Percentiles rank a stretch among this genome's conserved stretches.
Evolutionary conservation across 2,113 vertebrate genomes (phyloP).

Genomic region (Aptenodytes patagonicus): DNA sequence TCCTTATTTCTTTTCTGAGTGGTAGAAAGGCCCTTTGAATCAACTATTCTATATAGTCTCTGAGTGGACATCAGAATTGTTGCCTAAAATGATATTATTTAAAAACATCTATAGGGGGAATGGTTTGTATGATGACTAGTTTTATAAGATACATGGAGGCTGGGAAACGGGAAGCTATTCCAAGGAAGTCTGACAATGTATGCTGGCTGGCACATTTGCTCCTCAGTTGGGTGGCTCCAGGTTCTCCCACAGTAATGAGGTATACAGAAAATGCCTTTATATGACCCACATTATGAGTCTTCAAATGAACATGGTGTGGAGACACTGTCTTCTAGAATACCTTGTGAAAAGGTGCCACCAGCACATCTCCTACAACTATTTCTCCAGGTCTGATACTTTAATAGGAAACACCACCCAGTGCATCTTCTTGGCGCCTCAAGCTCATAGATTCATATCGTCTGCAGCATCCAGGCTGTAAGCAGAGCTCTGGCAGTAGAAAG

Average conservation of each 20-base stretch:
- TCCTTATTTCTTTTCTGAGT: not conserved
- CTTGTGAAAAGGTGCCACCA: not conserved
- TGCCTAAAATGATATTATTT: not conserved
- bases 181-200: not conserved
- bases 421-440: not conserved
- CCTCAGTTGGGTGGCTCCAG: not conserved
- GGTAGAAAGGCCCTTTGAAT: not conserved
- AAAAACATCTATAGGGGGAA: not conserved
- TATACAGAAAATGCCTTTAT: not conserved
- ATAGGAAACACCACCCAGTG: not conserved
- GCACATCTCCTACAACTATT: not conserved
- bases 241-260: not conserved
- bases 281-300: not conserved
- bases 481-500: not conserved
- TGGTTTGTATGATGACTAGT: not conserved
- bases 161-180: not conserved
- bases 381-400: not conserved
- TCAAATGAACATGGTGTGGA: not conserved
- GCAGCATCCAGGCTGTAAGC: not conserved
- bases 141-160: not conserved
- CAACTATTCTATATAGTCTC: not conserved
- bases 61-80: not conserved
- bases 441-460: not conserved
- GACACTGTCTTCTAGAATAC: not conserved
- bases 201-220: not conserved